Evolutionary conservation across 2,797 vertebrate genomes (phyloP), one percentile per base, ranked within the genome.

Genomic region (Scyliorhinus canicula): DNA sequence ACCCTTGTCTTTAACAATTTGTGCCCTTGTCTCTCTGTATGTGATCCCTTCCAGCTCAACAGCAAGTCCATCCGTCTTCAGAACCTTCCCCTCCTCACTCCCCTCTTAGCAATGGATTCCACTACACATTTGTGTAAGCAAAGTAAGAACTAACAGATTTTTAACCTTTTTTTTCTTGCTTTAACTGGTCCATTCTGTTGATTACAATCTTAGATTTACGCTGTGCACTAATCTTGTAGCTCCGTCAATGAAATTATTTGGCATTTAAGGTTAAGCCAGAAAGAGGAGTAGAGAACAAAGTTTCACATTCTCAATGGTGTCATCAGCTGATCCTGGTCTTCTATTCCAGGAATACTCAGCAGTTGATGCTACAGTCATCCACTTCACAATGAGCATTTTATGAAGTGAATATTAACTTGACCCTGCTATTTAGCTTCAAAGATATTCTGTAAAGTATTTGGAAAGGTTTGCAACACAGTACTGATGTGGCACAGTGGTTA

Each of bases 91-190:
- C 97, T 97, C 97, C 98, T 97, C 97, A 98, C 95, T 98, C 98
- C 97, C 98, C 98, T 95, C 96, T 99, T 97, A 98, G 98, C 98
- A 99, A 98, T 97, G 98, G 99, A 98, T 98, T 99, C 97, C 98
- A 99, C 98, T 99, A 99, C 98, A 99, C 98, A 96, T 99, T 99
- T 99, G 99, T 99, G 97, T 99, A 98, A 97, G 97, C 95, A 97
- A 98, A 98, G 98, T 99, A 99, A 99, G 98, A 97, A 97, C 97
- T 97, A 97, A 97, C 96, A 96, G 97, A 97, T 97, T 96, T 97
- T 95, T 97, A 79, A 0, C 95, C 95, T 93, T 95, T 95, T 96
- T 96, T 96, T 95, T 96, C 95, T 95, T 96, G 96, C 95, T 95
- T 28, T 93, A 90, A 96, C 96, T 95, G 60, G 97, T 97, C 47